These are phyloP conservation scores for Mongoloraphidia duomilia DNA, from an alignment of 2,888 invertebrate species.

Conservation along the genomic window DNA sequence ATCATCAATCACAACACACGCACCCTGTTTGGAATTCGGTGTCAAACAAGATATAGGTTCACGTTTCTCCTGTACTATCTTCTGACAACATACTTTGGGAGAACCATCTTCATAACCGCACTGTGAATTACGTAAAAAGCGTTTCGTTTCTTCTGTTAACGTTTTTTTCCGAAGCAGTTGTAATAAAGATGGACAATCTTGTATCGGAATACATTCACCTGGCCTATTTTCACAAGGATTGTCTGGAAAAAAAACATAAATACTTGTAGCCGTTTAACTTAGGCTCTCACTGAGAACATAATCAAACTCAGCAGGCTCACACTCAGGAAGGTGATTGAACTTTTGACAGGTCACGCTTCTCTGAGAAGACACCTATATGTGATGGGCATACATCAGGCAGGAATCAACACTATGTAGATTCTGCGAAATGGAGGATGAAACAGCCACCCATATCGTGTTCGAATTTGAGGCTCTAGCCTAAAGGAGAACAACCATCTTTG, in stretches of 20 bases:
- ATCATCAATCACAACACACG: slow-evolving; percentile 1
- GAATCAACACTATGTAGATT: no score
- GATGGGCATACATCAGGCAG: no score
- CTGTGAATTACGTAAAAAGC: slow-evolving; percentile 44
- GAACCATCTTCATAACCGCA: slow-evolving; percentile 46
- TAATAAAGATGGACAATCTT: slow-evolving; percentile 29
- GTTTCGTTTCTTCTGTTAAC: slow-evolving; percentile 26
- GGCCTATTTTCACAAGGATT: slow-evolving; percentile 22
- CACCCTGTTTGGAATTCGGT: neutral
- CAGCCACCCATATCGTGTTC: no score
- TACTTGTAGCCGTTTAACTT: neutral
- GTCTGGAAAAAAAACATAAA: slow-evolving; percentile 1
- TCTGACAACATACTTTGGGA: slow-evolving; percentile 43
- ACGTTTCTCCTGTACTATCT: neutral
- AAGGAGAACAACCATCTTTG: no score
- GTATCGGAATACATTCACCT: slow-evolving; percentile 36
- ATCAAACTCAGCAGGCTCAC: no score
- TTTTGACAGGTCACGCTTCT: no score
- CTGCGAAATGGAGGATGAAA: no score
- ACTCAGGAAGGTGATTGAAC: no score
- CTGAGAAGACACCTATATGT: no score
- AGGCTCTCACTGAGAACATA: no score
- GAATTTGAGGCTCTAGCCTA: no score
- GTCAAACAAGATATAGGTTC: neutral
- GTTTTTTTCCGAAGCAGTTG: slow-evolving; percentile 28